Evolutionary conservation across 2,888 invertebrate genomes (phyloP), one percentile per base, ranked within the genome.

Genomic region (Drosophila meridionalis): DNA sequence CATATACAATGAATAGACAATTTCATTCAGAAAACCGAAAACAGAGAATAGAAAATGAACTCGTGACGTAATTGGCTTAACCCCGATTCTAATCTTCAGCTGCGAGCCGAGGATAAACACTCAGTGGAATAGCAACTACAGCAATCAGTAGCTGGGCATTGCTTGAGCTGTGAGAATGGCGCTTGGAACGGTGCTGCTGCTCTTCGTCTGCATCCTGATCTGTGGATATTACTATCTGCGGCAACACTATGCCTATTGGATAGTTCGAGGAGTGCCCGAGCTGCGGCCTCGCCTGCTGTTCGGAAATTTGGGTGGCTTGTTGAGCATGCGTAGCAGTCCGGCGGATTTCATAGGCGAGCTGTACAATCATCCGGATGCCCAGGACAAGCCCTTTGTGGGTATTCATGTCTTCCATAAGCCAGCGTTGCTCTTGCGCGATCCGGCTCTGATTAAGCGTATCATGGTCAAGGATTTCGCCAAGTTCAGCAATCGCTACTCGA

Each of bases 371-470:
- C 81, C 91, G 11, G 42, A 71, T 40, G 80, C 85, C 7, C 38
- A 76, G 78, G 67, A 92, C 81, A 65, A 82, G 63, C 80, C 93
- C 42, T 71, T 94, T 74, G 90, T 91, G 73, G 91, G 94, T 83
- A 75, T 94, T 80, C 85, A 93, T 89, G 91, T 94, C 1, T 93
- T 94, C 62, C 92, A 94, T 72, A 93, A 92, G 20, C 94, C 94
- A 0, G 92, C 92, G 0, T 57, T 94, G 14, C 68, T 94, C 4
- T 45, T 93, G 0, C 91, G 93, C 1, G 94, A 94, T 80, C 94
- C 93, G 0, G 93, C 92, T 3, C 65, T 94, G 14, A 83, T 94
- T 0, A 94, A 94, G 69, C 83, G 91, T 2, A 73, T 94, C 4
- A 75, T 94, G 56, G 89, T 94, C 11, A 94, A 93, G 65, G 94